These are phyloP conservation scores for Mystacides longicornis DNA, from an alignment of 2,888 invertebrate genomes.

Conservation along the genomic window DNA sequence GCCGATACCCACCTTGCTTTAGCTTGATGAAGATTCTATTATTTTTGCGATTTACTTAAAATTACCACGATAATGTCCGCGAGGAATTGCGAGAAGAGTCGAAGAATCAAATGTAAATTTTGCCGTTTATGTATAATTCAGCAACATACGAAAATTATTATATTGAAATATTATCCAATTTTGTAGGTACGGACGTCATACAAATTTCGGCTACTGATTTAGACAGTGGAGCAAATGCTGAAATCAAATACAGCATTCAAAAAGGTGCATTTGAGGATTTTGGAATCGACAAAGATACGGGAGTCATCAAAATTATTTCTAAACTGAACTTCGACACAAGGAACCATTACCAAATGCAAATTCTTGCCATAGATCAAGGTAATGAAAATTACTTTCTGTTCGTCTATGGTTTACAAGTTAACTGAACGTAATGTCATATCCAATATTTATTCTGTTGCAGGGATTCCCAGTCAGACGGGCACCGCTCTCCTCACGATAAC, in stretches of 20 bases:
- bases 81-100: too few species aligned
- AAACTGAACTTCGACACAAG: constrained; percentile 77
- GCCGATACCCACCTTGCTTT: too few species aligned
- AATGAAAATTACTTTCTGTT: constrained; percentile 5
- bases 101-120: too few species aligned
- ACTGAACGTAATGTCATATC: not conserved
- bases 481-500: constrained; percentile 72
- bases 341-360: constrained; percentile 71
- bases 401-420: not conserved
- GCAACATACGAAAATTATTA: too few species aligned
- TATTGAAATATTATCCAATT: not conserved
- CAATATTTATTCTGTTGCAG: too few species aligned
- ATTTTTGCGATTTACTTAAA: not conserved
- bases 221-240: constrained; percentile 81
- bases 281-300: constrained; percentile 66
- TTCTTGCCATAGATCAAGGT: constrained; percentile 75
- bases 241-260: constrained; percentile 71
- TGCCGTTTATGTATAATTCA: too few species aligned
- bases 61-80: not conserved
- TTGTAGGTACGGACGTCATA: constrained; percentile 63
- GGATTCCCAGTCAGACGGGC: constrained; percentile 73
- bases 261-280: constrained; percentile 84
- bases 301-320: constrained; percentile 66
- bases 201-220: constrained; percentile 72
- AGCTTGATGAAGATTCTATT: too few species aligned